Evolutionary conservation across 2,888 invertebrate genomes (phyloP).

Genomic region (Isotomurus palustris): DNA sequence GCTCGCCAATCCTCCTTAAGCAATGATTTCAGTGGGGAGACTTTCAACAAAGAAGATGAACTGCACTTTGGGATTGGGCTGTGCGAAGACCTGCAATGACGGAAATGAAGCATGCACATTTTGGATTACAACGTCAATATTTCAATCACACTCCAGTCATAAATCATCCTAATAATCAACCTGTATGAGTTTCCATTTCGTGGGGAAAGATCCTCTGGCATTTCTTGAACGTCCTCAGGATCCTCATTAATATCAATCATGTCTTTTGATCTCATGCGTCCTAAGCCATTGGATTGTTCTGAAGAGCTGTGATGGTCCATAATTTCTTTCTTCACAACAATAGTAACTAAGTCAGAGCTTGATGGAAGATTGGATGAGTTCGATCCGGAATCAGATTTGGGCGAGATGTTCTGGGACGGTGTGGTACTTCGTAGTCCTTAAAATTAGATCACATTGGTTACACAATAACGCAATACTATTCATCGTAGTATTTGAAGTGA

Average conservation of each 20-base stretch:
- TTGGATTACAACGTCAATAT: not conserved
- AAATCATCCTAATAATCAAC: conserved; percentile 9
- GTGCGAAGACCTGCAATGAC: conserved; percentile 17
- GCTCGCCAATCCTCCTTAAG: conserved; percentile 76
- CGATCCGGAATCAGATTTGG: conserved; percentile 70
- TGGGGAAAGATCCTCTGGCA: conserved; percentile 45
- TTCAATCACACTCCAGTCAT: not conserved
- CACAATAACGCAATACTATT: too few relatives aligned
- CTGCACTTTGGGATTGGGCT: conserved; percentile 39
- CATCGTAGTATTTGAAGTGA: too few relatives aligned
- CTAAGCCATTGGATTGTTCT: conserved; percentile 29
- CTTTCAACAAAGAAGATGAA: conserved; percentile 49
- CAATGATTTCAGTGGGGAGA: conserved; percentile 77
- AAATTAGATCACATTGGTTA: too few relatives aligned
- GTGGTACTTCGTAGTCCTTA: conserved; percentile 54
- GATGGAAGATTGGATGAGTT: conserved; percentile 67
- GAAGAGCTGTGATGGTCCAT: conserved; percentile 33
- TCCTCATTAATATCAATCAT: conserved; percentile 32
- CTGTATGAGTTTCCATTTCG: conserved; percentile 38
- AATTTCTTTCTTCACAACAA: conserved; percentile 44
- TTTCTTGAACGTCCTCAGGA: conserved; percentile 41
- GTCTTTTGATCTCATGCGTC: conserved; percentile 34
- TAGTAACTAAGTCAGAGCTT: conserved; percentile 53
- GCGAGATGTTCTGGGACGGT: conserved; percentile 56
- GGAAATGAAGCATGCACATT: conserved; percentile 1